Evolutionary conservation across 2,888 invertebrate species (phyloP), one percentile per base, ranked within the genome.

Genomic region (Tipula confusa): DNA sequence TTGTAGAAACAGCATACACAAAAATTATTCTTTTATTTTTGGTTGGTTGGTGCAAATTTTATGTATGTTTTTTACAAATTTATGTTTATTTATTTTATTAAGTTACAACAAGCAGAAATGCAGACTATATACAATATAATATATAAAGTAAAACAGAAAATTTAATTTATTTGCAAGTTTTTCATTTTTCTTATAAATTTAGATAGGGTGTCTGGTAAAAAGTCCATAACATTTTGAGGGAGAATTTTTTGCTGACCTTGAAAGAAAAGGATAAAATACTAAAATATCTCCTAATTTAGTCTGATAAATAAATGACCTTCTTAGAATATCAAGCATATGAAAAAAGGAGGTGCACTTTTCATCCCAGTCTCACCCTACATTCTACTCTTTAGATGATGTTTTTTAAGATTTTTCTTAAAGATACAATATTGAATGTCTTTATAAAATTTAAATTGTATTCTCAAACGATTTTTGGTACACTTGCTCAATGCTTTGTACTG

Each of bases 31-130:
- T 64, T 64, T 15, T 5, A 18, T 48, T 33, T 18, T 6, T 4
- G 15, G 48, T 48, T 64, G 64, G 64, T 18, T 64, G 64, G 64
- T 64, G 64, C 24, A 64, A 64, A 64, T 24, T 24, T 64, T 7
- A 1, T 64, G n/a, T 64, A 24, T 64, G 24, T 64, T 24, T 64
- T 64, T 9, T 1, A 64, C 9, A 64, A 64, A 64, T 24, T 64
- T 64, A 64, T 64, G 64, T 64, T 64, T 43, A n/a, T 43, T 43
- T 64, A 64, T 64, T 64, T 64, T 64, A 64, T 64, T 64, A 64
- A 1, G 24, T 18, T 64, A 24, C 64, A 64, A 24, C 64, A 11
- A 64, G 24, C 64, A 33, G 33, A 33, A 33, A 33, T 11, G 24
- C 38, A 13, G 11, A 3, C 31, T 43, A 43, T 43, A 5, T 36